Percentiles rank a stretch among this genome's conserved stretches.
Evolutionary conservation across 2,888 invertebrate genomes (phyloP).

Genomic region (Lysandra coridon): DNA sequence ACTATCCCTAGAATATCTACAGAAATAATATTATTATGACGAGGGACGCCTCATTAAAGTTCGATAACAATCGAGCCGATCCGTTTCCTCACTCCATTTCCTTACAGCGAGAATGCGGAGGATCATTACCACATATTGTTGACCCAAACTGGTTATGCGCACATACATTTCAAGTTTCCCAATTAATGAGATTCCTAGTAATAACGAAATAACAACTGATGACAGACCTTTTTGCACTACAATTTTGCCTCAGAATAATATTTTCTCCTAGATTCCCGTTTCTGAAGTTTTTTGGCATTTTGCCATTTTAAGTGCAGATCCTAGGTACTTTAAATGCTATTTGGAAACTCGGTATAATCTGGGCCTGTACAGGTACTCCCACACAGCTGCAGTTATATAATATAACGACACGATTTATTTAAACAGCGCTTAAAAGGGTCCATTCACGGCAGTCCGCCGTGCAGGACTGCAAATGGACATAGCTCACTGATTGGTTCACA

Average conservation of each 20-base stretch:
- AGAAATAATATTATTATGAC: neutral
- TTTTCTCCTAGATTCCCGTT: too few relatives aligned
- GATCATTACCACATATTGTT: neutral
- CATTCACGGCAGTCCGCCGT: too few relatives aligned
- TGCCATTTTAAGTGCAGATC: too few relatives aligned
- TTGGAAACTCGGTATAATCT: neutral
- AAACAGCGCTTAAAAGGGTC: too few relatives aligned
- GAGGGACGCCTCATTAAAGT: conserved; percentile 4
- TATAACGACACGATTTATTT: too few relatives aligned
- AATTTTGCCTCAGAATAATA: too few relatives aligned
- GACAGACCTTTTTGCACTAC: too few relatives aligned
- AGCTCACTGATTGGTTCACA: too few relatives aligned
- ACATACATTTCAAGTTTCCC: neutral
- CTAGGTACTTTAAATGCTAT: neutral
- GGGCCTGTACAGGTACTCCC: neutral
- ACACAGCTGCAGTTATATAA: too few relatives aligned
- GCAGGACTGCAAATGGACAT: too few relatives aligned
- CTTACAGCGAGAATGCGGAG: neutral
- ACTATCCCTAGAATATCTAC: neutral
- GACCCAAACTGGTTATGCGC: neutral
- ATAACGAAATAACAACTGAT: neutral
- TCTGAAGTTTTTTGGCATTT: too few relatives aligned
- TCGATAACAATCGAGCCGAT: neutral
- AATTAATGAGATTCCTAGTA: neutral
- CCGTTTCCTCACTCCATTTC: conserved; percentile 1